Conservation (phyloP, 2,797 vertebrate species). For the Paramormyrops hopkinsi region DNA sequence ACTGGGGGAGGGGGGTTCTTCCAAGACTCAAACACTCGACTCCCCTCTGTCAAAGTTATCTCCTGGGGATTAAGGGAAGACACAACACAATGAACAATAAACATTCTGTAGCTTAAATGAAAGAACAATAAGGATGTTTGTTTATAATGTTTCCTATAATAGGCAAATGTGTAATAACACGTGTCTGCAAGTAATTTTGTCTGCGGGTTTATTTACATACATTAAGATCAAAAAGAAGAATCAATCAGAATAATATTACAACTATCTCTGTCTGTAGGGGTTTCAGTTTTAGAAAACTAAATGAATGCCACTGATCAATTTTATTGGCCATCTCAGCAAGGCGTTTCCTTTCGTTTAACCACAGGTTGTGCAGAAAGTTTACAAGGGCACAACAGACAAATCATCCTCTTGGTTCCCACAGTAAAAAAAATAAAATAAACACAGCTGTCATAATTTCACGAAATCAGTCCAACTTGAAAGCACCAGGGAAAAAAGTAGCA, state of each 20-base stretch:
- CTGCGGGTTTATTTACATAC: background rate
- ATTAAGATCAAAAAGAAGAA: background rate
- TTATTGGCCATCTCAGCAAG: background rate
- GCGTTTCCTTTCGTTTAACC: background rate
- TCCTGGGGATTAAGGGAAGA: conserved; percentile 52
- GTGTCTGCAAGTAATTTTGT: background rate
- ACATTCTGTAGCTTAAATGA: background rate
- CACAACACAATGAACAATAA: background rate
- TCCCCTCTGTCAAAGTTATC: conserved; percentile 64
- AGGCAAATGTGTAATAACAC: background rate
- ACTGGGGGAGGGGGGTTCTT: conserved; percentile 65
- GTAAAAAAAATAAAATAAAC: background rate
- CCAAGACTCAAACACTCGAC: conserved; percentile 65
- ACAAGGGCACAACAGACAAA: background rate
- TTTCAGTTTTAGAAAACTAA: background rate
- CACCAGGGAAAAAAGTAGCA: background rate
- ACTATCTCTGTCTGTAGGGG: background rate
- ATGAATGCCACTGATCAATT: background rate
- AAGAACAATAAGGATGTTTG: background rate
- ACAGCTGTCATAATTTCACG: background rate
- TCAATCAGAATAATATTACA: background rate
- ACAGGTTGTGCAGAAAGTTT: background rate
- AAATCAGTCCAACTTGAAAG: background rate
- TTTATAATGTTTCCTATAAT: background rate
- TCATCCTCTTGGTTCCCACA: background rate